Percentiles rank a stretch among this genome's conserved stretches.
Evolutionary conservation across 2,888 invertebrate genomes (phyloP).

Genomic region (Acronicta psi): DNA sequence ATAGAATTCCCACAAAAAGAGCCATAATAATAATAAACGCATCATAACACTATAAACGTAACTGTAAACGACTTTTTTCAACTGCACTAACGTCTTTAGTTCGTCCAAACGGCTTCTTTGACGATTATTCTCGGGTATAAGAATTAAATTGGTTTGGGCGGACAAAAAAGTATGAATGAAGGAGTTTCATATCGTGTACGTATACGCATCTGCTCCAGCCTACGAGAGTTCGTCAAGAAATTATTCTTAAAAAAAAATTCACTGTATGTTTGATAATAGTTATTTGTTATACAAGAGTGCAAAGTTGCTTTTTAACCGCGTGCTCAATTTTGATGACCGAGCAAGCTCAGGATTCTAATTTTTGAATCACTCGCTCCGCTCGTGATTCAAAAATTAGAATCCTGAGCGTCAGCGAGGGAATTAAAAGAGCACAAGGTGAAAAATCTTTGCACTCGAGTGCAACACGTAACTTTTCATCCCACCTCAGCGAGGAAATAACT

Average conservation of each 20-base stretch:
- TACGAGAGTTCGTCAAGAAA: conserved; percentile 13
- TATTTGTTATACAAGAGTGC: no score
- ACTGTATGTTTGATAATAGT: no score
- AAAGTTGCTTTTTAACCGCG: no score
- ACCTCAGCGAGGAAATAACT: no score
- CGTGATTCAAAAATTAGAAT: no score
- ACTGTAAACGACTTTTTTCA: conserved; percentile 73
- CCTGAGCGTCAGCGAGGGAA: no score
- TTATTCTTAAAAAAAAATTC: not conserved
- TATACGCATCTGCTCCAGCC: conserved; percentile 30
- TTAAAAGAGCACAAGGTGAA: no score
- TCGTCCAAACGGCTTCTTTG: conserved; percentile 76
- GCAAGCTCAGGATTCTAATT: no score
- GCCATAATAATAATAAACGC: conserved; percentile 64
- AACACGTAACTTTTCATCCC: no score
- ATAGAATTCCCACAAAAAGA: conserved; percentile 57
- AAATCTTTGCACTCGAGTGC: no score
- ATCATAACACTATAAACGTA: conserved; percentile 71
- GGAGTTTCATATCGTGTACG: conserved; percentile 33
- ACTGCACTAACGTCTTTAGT: conserved; percentile 56
- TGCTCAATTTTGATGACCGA: no score
- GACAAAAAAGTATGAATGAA: conserved; percentile 75
- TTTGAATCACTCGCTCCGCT: no score
- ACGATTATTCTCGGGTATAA: conserved; percentile 81
- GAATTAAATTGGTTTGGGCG: conserved; percentile 78